Percentiles rank a stretch among this genome's conserved stretches.
Conservation (phyloP, 2,113 vertebrate genomes). For the Bujurquina vittata region DNA sequence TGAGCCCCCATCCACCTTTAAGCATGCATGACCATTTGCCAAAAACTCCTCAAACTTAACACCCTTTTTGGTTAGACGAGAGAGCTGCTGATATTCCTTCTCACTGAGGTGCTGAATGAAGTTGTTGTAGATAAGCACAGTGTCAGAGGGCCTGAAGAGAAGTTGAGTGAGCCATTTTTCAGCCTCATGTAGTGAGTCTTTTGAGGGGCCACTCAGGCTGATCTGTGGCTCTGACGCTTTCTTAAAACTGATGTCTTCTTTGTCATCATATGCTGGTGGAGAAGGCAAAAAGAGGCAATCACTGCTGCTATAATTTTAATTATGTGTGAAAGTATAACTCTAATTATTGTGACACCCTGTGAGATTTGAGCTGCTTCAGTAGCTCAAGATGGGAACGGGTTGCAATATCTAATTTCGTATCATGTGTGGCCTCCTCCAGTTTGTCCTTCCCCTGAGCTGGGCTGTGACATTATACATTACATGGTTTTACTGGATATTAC, state of each 20-base stretch:
- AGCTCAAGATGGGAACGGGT: no score
- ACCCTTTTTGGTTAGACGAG: background rate
- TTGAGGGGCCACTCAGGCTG: constrained; percentile 50
- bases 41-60: constrained; percentile 73
- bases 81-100: constrained; percentile 72
- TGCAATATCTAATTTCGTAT: no score
- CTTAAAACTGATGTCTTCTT: rapidly evolving
- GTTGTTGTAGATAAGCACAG: constrained; percentile 76
- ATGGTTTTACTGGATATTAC: no score
- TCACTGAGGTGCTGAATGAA: constrained; percentile 79
- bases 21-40: constrained; percentile 32
- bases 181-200: constrained; percentile 72
- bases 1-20: constrained; percentile 73
- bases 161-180: constrained; percentile 64
- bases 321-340: no score
- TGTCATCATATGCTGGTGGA: background rate
- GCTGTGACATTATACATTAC: no score
- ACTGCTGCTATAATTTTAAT: no score
- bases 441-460: no score
- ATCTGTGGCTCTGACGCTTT: constrained; percentile 40
- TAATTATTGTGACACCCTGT: no score
- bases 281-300: background rate
- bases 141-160: background rate
- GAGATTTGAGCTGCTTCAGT: no score
- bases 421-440: no score